These are phyloP conservation scores for Tipula confusa DNA, from an alignment of 2,888 invertebrate species.

Conservation along the genomic window DNA sequence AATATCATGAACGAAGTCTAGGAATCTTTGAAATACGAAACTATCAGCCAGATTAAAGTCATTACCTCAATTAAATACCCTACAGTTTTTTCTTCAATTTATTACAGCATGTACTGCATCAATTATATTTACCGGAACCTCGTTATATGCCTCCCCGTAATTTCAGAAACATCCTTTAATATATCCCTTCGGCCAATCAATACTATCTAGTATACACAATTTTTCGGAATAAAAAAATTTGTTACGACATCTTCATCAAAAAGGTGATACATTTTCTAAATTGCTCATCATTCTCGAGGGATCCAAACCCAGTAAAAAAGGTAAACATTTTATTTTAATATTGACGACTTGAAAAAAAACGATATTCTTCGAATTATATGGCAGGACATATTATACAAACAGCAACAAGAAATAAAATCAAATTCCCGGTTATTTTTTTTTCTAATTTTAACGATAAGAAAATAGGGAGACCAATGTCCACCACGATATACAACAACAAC, in stretches of 20 bases:
- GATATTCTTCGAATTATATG: background rate
- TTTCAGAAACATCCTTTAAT: too few species aligned
- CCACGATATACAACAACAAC: background rate
- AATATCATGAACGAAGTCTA: too few species aligned
- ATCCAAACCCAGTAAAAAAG: background rate
- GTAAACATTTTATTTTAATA: conserved; percentile 25
- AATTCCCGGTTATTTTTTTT: background rate
- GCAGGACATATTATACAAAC: background rate
- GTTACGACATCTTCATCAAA: background rate
- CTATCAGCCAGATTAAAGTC: too few species aligned
- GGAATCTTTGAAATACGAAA: too few species aligned
- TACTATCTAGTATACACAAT: background rate
- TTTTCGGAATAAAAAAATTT: background rate
- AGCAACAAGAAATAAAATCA: background rate
- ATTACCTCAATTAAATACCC: too few species aligned
- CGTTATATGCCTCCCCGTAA: too few species aligned
- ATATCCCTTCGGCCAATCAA: background rate
- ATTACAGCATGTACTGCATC: too few species aligned
- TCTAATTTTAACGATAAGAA: background rate
- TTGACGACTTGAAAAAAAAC: background rate
- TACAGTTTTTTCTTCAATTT: too few species aligned
- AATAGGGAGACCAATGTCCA: background rate
- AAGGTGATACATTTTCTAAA: background rate
- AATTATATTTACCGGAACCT: too few species aligned
- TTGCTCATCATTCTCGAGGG: background rate